Conservation (phyloP, 1,140 invertebrate genomes). For the Penaeus chinensis region DNA sequence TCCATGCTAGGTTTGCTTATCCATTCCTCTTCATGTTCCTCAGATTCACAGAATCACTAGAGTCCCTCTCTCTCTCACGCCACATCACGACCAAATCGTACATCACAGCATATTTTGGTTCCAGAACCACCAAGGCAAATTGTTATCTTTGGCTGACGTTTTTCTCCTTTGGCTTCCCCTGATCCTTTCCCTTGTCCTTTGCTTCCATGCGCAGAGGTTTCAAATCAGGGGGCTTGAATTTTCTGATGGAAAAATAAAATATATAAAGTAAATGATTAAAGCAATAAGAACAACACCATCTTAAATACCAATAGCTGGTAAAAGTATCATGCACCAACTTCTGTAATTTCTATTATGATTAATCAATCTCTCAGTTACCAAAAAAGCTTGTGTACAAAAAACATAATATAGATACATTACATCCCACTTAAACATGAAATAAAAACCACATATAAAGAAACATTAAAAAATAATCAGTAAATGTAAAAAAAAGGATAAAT, state of each 20-base stretch:
- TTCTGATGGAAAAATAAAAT: neutral
- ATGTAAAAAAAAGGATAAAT: neutral
- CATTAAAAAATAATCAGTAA: neutral
- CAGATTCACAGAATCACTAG: too few relatives aligned
- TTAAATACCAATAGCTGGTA: neutral
- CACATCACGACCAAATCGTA: too few relatives aligned
- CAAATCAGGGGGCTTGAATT: slow-evolving; percentile 39
- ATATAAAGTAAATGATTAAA: neutral
- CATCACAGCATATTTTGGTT: neutral
- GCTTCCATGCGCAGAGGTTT: slow-evolving; percentile 37
- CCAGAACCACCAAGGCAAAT: slow-evolving; percentile 12
- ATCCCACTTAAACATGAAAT: too few relatives aligned
- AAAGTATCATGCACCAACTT: neutral
- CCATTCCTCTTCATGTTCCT: too few relatives aligned
- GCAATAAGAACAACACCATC: neutral
- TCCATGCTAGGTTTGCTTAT: too few relatives aligned
- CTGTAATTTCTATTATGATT: too few relatives aligned
- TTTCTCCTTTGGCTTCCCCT: slow-evolving; percentile 25
- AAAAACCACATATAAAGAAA: neutral
- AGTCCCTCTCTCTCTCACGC: too few relatives aligned
- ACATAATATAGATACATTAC: too few relatives aligned
- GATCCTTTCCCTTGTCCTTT: slow-evolving; percentile 20
- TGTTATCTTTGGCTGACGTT: slow-evolving; percentile 35
- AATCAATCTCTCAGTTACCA: too few relatives aligned
- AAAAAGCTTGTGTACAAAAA: too few relatives aligned